Evolutionary conservation across 2,797 vertebrate species (phyloP).

Genomic region (Balearica regulorum): DNA sequence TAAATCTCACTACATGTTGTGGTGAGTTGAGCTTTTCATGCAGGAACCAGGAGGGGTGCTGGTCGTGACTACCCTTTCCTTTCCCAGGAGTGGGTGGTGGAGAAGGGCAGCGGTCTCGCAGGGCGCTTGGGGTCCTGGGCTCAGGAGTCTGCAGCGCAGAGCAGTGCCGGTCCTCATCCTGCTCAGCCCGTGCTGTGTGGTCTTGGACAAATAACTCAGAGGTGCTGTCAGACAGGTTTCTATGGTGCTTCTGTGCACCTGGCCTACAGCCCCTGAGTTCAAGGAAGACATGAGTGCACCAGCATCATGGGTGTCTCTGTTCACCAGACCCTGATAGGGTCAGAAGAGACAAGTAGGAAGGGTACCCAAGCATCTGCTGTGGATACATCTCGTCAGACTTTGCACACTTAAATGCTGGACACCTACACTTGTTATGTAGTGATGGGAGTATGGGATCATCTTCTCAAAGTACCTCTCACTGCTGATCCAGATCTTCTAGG

Average conservation of each 20-base stretch:
- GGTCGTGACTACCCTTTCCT: background rate
- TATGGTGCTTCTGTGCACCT: background rate
- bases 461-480: background rate
- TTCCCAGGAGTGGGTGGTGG: background rate
- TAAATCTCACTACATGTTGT: background rate
- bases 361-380: background rate
- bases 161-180: background rate
- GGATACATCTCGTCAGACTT: background rate
- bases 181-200: background rate
- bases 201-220: background rate
- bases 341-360: background rate
- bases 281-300: background rate
- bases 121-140: background rate
- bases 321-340: background rate
- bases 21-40: background rate
- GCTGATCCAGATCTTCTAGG: background rate
- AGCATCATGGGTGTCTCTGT: background rate
- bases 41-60: background rate
- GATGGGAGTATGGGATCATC: background rate
- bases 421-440: background rate
- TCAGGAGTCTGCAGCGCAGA: background rate
- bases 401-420: background rate
- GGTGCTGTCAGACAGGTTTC: background rate
- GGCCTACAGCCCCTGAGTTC: background rate
- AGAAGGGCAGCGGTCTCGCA: rapidly evolving